Base-by-base conservation (phyloP, 2,888 invertebrate genomes). In the Arrhopalites spinosus region DNA sequence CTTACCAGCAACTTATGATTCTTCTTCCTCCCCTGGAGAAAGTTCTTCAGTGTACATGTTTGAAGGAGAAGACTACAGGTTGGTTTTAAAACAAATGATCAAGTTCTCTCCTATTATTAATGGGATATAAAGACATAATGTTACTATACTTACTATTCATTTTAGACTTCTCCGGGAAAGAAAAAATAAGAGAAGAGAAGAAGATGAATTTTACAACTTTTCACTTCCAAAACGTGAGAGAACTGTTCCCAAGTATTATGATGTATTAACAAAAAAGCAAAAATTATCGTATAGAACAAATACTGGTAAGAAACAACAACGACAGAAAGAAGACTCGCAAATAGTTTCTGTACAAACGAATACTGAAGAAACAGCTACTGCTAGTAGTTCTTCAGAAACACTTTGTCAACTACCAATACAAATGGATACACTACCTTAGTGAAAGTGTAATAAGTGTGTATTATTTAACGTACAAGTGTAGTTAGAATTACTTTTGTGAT, bases 1-100 rank as follows among this genome's bases (percentile, higher is more conserved):
- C 11, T 45, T 50, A 27, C n/a, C 53, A 8, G 36, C 47, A 0
- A 64, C 70, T 56, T 30, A 56, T 56, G 20, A n/a, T 7, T 8
- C 7, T n/a, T n/a, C n/a, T n/a, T n/a, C n/a, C n/a, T 45, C 15
- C 13, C 7, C 2, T 20, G 20, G 2, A 56, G 2, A 50, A 56
- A 53, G 20, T 61, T 13, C 78, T 75, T 64, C 70, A 30, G 20
- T 70, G 1, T 70, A 70, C 30, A 66, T 75, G 2, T 82, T 82
- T 64, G 82, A 81, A 78, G 82, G 82, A 36, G 66, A 77, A 50
- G 74, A 82, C 66, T 82, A 80, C 78, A 79, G 77, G 82, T 80
- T 77, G 8, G 50, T 64, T 20, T n/a, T 53, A n/a, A 53, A 53
- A 11, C n/a, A 53, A 17, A 17, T 17, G 11, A 53, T 13, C 11